Conservation (phyloP, 1,140 invertebrate species). For the Aphaenogaster ashmeadi region DNA sequence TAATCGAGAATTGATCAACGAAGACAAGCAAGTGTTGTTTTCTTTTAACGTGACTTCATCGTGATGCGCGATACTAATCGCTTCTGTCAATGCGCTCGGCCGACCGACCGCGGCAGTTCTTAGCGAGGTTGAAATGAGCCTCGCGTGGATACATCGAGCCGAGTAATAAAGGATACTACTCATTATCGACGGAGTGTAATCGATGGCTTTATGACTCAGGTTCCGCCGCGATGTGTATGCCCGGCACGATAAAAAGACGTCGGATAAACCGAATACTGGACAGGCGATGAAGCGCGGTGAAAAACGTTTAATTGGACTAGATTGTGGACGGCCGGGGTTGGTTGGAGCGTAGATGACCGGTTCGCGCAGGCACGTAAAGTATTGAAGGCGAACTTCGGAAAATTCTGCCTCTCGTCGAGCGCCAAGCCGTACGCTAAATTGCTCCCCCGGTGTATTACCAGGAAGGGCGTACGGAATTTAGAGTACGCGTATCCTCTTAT, state of each 20-base stretch:
- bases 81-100: conserved; percentile 22
- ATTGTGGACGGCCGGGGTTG: conserved; percentile 40
- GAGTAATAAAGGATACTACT: conserved; percentile 38
- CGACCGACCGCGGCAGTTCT: not conserved
- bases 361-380: conserved; percentile 66
- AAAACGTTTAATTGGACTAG: conserved; percentile 60
- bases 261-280: conserved; percentile 68
- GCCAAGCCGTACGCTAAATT: conserved; percentile 55
- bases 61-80: not conserved
- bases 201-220: conserved; percentile 59
- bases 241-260: conserved; percentile 70
- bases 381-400: conserved; percentile 60
- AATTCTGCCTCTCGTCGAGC: conserved; percentile 49
- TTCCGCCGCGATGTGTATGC: conserved; percentile 60
- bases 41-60: conserved; percentile 11
- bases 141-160: conserved; percentile 10
- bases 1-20: conserved; percentile 32
- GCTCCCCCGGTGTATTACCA: conserved; percentile 49
- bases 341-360: conserved; percentile 61
- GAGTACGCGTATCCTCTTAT: conserved; percentile 68
- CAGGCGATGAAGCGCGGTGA: conserved; percentile 61
- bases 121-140: not conserved
- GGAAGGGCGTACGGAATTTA: conserved; percentile 55
- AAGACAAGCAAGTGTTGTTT: not conserved
- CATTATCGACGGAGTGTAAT: conserved; percentile 53